Base-by-base conservation (phyloP, 2,113 vertebrate species). In the Cepphus grylle region DNA sequence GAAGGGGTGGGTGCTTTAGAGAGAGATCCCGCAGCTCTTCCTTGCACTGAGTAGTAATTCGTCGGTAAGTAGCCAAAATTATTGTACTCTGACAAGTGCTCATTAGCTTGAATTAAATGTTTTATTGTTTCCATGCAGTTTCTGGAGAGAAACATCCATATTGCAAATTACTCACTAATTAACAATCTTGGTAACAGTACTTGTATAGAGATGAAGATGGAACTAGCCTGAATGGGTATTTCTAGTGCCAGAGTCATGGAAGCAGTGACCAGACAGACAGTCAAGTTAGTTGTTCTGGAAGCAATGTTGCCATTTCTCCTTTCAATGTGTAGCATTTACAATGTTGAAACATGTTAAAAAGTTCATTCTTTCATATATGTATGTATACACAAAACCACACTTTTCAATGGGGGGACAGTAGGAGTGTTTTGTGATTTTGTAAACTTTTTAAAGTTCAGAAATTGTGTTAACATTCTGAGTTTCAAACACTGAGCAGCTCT, bases 351-450 rank as follows among this genome's bases (percentile, higher is more conserved):
- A 12, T 8, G 2, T 32, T 42, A 6, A 74, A 55, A 42, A 20
- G 4, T 25, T 65, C 2, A 17, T 67, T 76, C 21, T 76, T 84
- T 61, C 36, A 18, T 32, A 7, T 9, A 7, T 9, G 3, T 20
- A 10, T 11, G 3, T 26, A 9, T 19, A 40, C 15, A 34, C 11
- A 65, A 71, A 55, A 36, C 11, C 8, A 53, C 1, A 4, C 0
- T 53, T 47, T 19, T 66, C 27, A 42, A 26, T 5, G 26, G 12
- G 15, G 16, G 11, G 12, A 8, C 0, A 0, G 23, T n/a, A 34
- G 61, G 26, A 86, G 17, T 47, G 5, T 52, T 89, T 59, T 74
- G 69, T 40, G 4, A 9, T 42, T 83, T 78, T 38, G 26, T 55
- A 36, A 86, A 50, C 8, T 26, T 49, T 18, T 47, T 52, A 3